Percentiles rank a stretch among this genome's conserved stretches.
Evolutionary conservation across 2,888 invertebrate genomes (phyloP).

Genomic region (Heliconius hortense): DNA sequence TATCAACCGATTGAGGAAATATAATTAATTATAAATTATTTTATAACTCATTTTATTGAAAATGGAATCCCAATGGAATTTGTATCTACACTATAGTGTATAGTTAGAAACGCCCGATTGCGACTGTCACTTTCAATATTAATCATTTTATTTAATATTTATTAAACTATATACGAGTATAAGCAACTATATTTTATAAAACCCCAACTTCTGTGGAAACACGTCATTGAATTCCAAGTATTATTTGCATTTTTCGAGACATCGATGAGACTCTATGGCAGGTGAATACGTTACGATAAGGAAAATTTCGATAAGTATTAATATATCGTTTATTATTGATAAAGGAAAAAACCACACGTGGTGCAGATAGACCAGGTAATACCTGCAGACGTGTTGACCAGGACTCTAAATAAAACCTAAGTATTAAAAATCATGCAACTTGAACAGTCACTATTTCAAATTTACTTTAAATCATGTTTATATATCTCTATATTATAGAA

Average conservation of each 20-base stretch:
- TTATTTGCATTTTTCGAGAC: slow-evolving; percentile 11
- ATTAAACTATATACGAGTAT: too few relatives aligned
- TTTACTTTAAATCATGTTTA: too few relatives aligned
- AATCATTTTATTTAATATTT: background rate
- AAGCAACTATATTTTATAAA: background rate
- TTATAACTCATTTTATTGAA: background rate
- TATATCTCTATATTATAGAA: too few relatives aligned
- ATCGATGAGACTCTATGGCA: slow-evolving; percentile 19
- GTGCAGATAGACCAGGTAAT: background rate
- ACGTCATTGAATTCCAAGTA: slow-evolving; percentile 19
- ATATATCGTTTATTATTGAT: background rate
- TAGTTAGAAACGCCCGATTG: too few relatives aligned
- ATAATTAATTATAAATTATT: background rate
- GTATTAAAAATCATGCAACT: background rate
- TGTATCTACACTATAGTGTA: background rate
- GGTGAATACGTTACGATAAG: slow-evolving; percentile 14
- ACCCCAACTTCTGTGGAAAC: background rate
- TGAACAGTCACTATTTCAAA: background rate
- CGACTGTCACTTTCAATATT: background rate
- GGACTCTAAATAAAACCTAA: background rate
- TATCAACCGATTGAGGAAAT: background rate
- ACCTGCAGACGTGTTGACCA: background rate
- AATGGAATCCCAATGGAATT: background rate
- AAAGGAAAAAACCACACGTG: background rate
- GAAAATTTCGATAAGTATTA: slow-evolving; percentile 3